Percentiles rank a stretch among this genome's conserved stretches.
phyloP scores from a whole-genome alignment of 2,113 vertebrate genomes.

The Nymphicus hollandicus region DNA sequence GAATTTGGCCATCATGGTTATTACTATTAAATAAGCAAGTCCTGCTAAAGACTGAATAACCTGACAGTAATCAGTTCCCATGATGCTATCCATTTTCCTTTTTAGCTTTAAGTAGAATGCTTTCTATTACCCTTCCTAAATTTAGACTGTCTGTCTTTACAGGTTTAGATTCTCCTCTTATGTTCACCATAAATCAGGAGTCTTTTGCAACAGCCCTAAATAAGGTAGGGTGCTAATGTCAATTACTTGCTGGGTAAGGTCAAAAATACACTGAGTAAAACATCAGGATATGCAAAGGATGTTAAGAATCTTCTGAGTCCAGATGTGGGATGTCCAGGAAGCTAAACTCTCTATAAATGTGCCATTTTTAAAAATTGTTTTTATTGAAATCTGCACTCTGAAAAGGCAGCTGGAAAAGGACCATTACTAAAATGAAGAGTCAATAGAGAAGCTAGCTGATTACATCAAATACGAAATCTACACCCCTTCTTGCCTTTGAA shows the following conservation, averaged over 20 bases:
- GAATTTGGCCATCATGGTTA: background rate
- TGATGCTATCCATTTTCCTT: background rate
- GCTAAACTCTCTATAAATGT: background rate
- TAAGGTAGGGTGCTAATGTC: background rate
- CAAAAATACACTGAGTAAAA: background rate
- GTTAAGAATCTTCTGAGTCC: constrained; percentile 36
- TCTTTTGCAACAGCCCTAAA: constrained; percentile 11
- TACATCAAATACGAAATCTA: background rate
- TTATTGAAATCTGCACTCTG: background rate
- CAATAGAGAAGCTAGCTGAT: background rate
- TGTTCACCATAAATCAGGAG: rapidly evolving
- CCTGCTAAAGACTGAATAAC: background rate
- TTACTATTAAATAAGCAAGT: background rate
- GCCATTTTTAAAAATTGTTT: background rate
- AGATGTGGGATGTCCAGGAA: constrained; percentile 24
- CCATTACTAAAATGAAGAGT: background rate
- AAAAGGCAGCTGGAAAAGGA: background rate
- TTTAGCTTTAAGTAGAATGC: background rate
- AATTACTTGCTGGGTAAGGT: background rate
- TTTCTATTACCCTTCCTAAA: constrained; percentile 22
- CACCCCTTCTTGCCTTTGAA: background rate
- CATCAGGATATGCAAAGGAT: constrained; percentile 27
- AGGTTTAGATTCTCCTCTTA: background rate
- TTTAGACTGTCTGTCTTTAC: background rate
- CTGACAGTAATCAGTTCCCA: background rate